Base-by-base conservation (phyloP, 1,140 invertebrate genomes). In the Trinorchestia longiramus region DNA sequence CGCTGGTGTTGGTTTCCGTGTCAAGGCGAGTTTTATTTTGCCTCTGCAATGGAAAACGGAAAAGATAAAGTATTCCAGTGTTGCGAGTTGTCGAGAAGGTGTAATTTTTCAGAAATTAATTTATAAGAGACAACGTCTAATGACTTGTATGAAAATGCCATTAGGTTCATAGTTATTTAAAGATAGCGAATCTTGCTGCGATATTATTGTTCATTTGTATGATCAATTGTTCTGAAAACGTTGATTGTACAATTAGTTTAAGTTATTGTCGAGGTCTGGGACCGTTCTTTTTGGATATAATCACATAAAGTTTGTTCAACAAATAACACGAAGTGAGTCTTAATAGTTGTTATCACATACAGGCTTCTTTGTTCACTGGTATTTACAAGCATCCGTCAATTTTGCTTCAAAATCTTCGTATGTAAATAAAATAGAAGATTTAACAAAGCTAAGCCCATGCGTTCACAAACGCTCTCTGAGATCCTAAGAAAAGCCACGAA, bases 1-100 rank as follows among this genome's bases (percentile, higher is more conserved):
- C 88, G 43, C 88, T 43, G 6, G 41, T 90, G 88, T 90, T 90
- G 88, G 41, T 90, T 90, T 90, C 88, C 43, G 88, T 90, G 88
- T 90, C 88, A 36, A 3, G n/a, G 3, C 88, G 88, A 77, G 62
- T 77, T 77, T 77, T 77, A 77, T 77, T 77, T 77, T 77, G 62
- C 62, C 62, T 77, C 28, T 28, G 8, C 62, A 77, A 77, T 77
- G 62, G 62, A 19, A 77, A 19, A 77, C 62, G 11, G 11, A 1
- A 36, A 23, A 28, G 1, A 28, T 77, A 77, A 77, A 77, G 28
- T 77, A 3, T 77, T 77, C 1, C 28, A 77, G 36, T 77, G 62
- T 77, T 77, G 62, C 36, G 62, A 77, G 62, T 77, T 36, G 28
- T 3, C 11, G 62, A 1, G 15, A 11, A 28, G 28, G 11, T 77